Conservation (phyloP, 2,113 vertebrate species). For the Ivindomyrus marchei region DNA sequence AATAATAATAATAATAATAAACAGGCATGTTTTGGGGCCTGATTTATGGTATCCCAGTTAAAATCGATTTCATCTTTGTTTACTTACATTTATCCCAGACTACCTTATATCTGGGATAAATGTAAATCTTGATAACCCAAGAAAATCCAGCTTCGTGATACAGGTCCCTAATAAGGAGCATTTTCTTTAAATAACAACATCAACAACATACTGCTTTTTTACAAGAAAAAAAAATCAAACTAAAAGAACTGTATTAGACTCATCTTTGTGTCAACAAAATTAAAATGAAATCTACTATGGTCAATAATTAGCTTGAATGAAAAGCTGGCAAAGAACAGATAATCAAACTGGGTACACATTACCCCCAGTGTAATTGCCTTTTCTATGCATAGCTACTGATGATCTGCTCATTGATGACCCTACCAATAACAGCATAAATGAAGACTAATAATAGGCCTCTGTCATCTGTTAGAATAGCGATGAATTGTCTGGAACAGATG, state of each 20-base stretch:
- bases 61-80: neutral
- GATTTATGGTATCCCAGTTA: neutral
- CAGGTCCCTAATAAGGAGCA: neutral
- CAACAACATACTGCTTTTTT: neutral
- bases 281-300: neutral
- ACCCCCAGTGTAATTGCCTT: constrained; percentile 6
- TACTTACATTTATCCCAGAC: neutral
- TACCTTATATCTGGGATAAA: neutral
- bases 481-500: neutral
- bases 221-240: neutral
- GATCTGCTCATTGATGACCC: neutral
- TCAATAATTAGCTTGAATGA: neutral
- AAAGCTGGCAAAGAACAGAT: neutral
- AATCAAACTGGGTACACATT: neutral
- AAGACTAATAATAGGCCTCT: constrained; percentile 6
- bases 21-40: neutral
- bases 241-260: neutral
- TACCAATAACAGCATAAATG: constrained; percentile 16
- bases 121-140: neutral
- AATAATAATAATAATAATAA: neutral
- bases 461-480: constrained; percentile 2
- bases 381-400: neutral
- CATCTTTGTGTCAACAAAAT: neutral
- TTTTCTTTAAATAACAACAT: neutral
- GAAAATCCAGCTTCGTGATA: neutral